A percentile compares a stretch with the other conserved stretches of the same genome.
phyloP scores from a whole-genome alignment of 1,140 invertebrate genomes.

The Drosophila teissieri region DNA sequence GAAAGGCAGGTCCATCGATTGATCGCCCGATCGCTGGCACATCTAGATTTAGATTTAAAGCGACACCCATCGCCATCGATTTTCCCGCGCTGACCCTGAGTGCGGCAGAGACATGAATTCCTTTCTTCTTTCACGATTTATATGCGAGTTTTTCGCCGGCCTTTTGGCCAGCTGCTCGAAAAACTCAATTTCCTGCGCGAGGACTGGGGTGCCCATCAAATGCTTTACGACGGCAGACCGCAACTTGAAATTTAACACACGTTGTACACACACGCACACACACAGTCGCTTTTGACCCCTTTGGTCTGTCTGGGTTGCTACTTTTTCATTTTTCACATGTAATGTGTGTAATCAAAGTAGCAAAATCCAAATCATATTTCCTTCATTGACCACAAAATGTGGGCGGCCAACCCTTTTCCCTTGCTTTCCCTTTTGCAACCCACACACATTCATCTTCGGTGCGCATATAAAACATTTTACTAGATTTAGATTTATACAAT shows the following conservation, averaged over 20 bases:
- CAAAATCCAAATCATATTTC: conserved; percentile 84
- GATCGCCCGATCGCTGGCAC: conserved; percentile 40
- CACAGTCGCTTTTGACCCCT: conserved; percentile 46
- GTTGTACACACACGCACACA: conserved; percentile 41
- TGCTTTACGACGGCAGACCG: conserved; percentile 65
- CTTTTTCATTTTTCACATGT: conserved; percentile 81
- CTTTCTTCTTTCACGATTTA: conserved; percentile 41
- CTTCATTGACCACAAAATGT: conserved; percentile 82
- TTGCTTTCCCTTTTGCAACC: background rate
- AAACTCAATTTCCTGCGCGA: conserved; percentile 77
- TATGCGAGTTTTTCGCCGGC: conserved; percentile 44
- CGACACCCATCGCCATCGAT: conserved; percentile 64
- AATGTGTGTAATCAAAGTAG: conserved; percentile 83
- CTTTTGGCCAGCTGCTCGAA: conserved; percentile 69
- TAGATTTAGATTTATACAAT: conserved; percentile 81
- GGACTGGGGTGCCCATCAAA: conserved; percentile 67
- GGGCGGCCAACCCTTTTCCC: conserved; percentile 65
- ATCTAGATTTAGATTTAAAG: conserved; percentile 68
- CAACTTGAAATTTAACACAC: conserved; percentile 76
- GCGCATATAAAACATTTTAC: conserved; percentile 81
- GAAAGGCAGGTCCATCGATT: conserved; percentile 63
- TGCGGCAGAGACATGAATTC: conserved; percentile 51
- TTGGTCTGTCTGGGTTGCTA: conserved; percentile 55
- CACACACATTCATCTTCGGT: conserved; percentile 40
- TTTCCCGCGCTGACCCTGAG: conserved; percentile 69